Percentiles rank a stretch among this genome's conserved stretches.
Evolutionary conservation across 2,888 invertebrate genomes (phyloP).

Genomic region (Chelonus formosanus): DNA sequence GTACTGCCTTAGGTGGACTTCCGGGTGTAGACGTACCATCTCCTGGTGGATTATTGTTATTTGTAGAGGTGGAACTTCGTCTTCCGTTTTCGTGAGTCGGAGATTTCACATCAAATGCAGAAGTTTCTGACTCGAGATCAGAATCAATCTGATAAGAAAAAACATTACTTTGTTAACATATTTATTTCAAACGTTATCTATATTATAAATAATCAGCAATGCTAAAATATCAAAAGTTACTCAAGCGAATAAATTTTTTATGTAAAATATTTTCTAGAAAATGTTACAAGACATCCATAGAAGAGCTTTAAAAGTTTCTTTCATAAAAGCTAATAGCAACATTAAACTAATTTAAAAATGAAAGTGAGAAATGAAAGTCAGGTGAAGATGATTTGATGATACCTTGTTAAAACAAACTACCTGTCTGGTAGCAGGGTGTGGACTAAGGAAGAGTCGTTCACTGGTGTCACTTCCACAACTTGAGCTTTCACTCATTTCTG

Average conservation of each 20-base stretch:
- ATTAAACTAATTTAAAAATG: neutral
- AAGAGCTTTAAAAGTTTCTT: too few species aligned
- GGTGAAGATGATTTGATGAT: conserved; percentile 50
- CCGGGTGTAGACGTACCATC: conserved; percentile 62
- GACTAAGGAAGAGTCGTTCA: conserved; percentile 68
- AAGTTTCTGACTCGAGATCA: conserved; percentile 72
- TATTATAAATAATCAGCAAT: neutral
- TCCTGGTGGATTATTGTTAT: conserved; percentile 66
- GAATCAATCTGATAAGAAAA: conserved; percentile 67
- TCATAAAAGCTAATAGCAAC: too few species aligned
- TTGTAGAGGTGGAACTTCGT: conserved; percentile 66
- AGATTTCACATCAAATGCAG: conserved; percentile 71
- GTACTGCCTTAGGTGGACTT: conserved; percentile 63
- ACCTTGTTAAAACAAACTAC: conserved; percentile 65
- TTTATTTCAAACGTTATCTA: neutral
- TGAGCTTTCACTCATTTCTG: conserved; percentile 75
- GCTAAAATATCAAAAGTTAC: too few species aligned
- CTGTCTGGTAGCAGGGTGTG: conserved; percentile 68
- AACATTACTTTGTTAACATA: neutral
- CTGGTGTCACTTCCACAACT: conserved; percentile 77
- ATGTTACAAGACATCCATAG: too few species aligned
- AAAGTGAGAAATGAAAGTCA: conserved; percentile 38
- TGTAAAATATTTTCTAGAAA: neutral
- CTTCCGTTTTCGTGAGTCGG: conserved; percentile 66
- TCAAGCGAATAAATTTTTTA: neutral